Evolutionary conservation across 2,888 invertebrate species (phyloP), one percentile per base, ranked within the genome.

Genomic region (Agonopterix heracliana): DNA sequence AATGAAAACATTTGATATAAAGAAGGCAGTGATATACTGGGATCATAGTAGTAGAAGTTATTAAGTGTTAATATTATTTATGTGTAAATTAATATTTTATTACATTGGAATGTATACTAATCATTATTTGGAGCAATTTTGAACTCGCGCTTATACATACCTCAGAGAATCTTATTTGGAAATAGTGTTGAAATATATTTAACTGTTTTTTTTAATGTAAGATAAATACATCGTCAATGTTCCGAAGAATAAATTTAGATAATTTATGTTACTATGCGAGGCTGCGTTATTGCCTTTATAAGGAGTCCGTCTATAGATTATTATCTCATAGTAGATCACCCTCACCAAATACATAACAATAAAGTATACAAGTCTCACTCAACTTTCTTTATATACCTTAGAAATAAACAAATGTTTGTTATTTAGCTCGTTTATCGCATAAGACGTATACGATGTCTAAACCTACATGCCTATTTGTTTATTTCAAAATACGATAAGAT

Each of bases 41-140:
- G 43, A 49, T 43, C 36, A 49, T 26, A 14, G 17, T 41, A 12
- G 41, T 38, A n/a, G 38, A 38, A 38, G 38, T 38, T n/a, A 38
- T 38, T 38, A 47, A 35, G 14, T 46, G 43, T 43, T 43, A 17
- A 13, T 43, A 43, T 43, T 14, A 17, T 17, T 17, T 13, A 10
- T 26, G 10, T 41, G n/a, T 36, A 36, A 36, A 36, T 45, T 38
- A 36, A 14, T 35, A 45, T 26, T 44, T 35, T 11, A 13, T 38
- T 36, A 14, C 42, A 44, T 50, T 50, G 50, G 46, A 44, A 50
- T 50, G 50, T 50, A 50, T 46, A 50, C 46, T 44, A 46, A 44
- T 13, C 9, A 38, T 38, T 38, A 38, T n/a, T 26, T 9, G 26
- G 14, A 14, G 11, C 11, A 11, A 42, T 42, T n/a, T 11, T 42